These are phyloP conservation scores for Origma solitaria DNA, from an alignment of 2,113 vertebrate species.

Conservation along the genomic window DNA sequence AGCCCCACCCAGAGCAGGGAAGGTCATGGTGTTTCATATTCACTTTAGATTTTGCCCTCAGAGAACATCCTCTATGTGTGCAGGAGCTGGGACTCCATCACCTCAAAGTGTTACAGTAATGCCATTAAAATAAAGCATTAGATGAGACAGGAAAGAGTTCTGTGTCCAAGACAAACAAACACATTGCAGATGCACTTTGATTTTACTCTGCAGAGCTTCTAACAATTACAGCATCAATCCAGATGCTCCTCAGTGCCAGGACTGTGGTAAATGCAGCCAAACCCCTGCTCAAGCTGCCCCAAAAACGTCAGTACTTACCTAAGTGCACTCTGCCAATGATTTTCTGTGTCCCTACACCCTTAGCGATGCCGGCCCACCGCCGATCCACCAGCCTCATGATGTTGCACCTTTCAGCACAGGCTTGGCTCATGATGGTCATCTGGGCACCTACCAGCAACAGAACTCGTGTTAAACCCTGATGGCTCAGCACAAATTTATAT, in stretches of 20 bases:
- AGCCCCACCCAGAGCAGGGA: neutral
- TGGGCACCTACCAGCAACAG: slow-evolving; percentile 83
- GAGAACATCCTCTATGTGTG: fast-evolving
- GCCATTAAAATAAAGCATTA: neutral
- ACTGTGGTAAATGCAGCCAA: neutral
- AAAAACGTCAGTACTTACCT: slow-evolving; percentile 69
- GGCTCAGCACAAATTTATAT: neutral
- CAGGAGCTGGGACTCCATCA: neutral
- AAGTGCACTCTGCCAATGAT: slow-evolving; percentile 97
- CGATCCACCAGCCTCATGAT: slow-evolving; percentile 98
- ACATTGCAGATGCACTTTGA: neutral
- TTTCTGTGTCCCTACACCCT: slow-evolving; percentile 97
- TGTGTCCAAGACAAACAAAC: neutral
- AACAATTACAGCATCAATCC: neutral
- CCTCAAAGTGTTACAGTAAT: neutral
- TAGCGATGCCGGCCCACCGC: slow-evolving; percentile 96
- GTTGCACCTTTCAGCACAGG: slow-evolving; percentile 96
- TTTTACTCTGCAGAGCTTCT: neutral
- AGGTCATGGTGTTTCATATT: neutral
- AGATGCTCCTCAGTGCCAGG: neutral
- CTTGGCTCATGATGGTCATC: slow-evolving; percentile 99
- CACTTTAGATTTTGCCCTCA: neutral
- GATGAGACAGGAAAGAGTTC: neutral
- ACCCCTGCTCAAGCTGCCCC: neutral
- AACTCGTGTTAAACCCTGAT: neutral